Base-by-base conservation (phyloP, 2,888 invertebrate genomes). In the Pammene aurita region DNA sequence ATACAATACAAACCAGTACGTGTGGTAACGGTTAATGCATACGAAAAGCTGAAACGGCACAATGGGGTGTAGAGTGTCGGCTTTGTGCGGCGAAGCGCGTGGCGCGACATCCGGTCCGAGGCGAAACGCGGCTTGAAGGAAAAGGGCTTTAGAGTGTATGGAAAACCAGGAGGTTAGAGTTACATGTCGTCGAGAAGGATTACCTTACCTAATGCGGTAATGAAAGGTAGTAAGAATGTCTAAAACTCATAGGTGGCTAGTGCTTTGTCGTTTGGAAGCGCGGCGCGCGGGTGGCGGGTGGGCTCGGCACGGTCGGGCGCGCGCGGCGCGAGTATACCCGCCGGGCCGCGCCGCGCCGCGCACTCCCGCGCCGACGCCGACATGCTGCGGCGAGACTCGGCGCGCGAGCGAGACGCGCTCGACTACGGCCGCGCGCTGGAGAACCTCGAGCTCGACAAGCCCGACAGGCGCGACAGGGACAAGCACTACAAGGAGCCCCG, bases 301-400 rank as follows among this genome's bases (percentile, higher is more conserved):
- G n/a, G 42, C 7, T 16, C 11, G 44, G n/a, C 7, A n/a, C 58
- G 58, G 26, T 26, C 14, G 44, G 46, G 18, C 35, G 64, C 50
- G 26, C 38, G 58, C 52, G 54, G 11, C 16, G 34, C 26, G 60
- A 18, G 44, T 60, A 54, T 55, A 61, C 6, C 0, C 16, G 26
- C 18, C 46, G 54, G 14, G n/a, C 6, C 50, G n/a, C 54, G 60
- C 26, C 66, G 60, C 66, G 63, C 18, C 63, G 63, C 63, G 55
- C 55, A 55, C 57, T 50, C n/a, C 55, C 44, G 11, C 66, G 61
- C 46, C 46, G 48, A 61, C 66, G 61, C 46, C 46, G 48, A 61
- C 38, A 62, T 61, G 65, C 35, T 65, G 61, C 66, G 70, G 38
- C 65, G 70, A 54, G 60, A 61, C 42, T 63, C 63, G 58, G 55